These are phyloP conservation scores for Phaethon lepturus DNA, from an alignment of 2,113 vertebrate species.

Conservation along the genomic window DNA sequence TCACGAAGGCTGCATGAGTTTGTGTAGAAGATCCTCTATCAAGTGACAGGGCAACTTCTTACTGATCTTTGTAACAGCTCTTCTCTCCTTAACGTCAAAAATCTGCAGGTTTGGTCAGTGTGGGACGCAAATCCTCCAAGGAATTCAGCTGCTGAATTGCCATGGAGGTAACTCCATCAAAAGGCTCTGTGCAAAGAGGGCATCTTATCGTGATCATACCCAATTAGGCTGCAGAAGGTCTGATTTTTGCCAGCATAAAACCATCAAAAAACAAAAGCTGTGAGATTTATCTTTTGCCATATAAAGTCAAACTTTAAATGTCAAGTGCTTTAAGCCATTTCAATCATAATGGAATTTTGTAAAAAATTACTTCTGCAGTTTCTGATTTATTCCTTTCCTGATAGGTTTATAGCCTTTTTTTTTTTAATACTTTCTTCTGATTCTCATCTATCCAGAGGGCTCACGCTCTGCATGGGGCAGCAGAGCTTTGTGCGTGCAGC, in stretches of 20 bases:
- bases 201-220: not conserved
- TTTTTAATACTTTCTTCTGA: not conserved
- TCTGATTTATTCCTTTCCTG: slow-evolving; percentile 42
- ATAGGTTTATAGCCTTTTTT: not conserved
- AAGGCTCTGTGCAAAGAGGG: not conserved
- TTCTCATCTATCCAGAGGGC: not conserved
- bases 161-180: not conserved
- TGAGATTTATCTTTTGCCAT: slow-evolving; percentile 3
- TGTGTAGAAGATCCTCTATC: not conserved
- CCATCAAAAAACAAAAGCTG: not conserved
- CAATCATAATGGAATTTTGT: slow-evolving; percentile 25
- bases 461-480: not conserved
- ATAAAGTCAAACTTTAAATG: slow-evolving; percentile 53
- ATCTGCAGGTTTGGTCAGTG: not conserved
- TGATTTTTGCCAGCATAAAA: not conserved
- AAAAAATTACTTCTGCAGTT: slow-evolving; percentile 30
- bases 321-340: slow-evolving; percentile 55
- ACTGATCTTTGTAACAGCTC: not conserved
- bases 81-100: not conserved
- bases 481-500: not conserved
- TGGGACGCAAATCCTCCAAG: not conserved
- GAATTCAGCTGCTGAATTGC: not conserved
- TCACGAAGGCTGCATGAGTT: fast-evolving
- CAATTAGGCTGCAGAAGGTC: not conserved
- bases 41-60: not conserved